Evolutionary conservation across 2,888 invertebrate genomes (phyloP), one percentile per base, ranked within the genome.

Genomic region (Hirtodrosophila confusa): DNA sequence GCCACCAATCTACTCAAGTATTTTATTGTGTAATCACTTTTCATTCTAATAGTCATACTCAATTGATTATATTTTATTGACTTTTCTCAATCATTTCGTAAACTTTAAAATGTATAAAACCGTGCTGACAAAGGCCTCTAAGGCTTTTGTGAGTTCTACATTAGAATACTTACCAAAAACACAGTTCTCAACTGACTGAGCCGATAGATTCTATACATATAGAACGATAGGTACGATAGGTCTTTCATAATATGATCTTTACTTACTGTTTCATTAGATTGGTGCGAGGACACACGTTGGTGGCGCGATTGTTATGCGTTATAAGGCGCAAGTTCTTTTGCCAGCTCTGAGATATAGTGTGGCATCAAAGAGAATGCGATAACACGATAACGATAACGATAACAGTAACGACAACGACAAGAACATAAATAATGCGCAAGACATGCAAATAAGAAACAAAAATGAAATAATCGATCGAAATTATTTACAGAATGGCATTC

Each of bases 221-320:
- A 31, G 7, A 4, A 17, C 41, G 51, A 48, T 51, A 33, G 40
- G 8, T 24, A 24, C 5, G 17, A 36, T 37, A 29, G 24, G 2
- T 27, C n/a, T 23, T 54, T 12, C 23, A 27, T 12, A 9, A 3
- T 11, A 12, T 2, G 12, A 37, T 3, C 1, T 3, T 9, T 35
- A 96, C 98, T 95, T 94, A 99, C 99, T 99, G 99, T 93, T 99
- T 99, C 95, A 97, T 97, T 71, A 99, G 94, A 92, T 96, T 97
- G 61, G 96, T 98, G 91, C 96, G 95, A 27, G 98, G 97, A 92
- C 99, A 99, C 78, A 98, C 96, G 93, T 99, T 99, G 93, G 95
- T 97, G 90, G 96, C 96, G 93, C 98, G 99, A 93, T 96, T 97
- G 93, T 98, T 99, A 93, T 99, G 98, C 67, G 98, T 97, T 89